Base-by-base conservation (phyloP, 2,888 invertebrate species). In the Meiosimyza platycephala region DNA sequence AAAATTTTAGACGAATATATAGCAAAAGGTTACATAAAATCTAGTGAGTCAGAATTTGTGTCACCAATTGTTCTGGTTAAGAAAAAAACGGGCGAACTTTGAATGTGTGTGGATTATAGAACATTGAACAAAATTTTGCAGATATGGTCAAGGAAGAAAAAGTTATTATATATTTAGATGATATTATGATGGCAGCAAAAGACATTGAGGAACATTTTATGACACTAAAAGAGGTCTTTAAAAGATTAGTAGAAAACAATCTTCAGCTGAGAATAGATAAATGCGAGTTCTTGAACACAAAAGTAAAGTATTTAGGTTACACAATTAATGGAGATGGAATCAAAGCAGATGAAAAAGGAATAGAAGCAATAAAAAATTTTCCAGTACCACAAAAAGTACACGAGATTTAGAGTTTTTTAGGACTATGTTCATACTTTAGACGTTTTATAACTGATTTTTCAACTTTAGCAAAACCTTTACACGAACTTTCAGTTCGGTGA, bases 81-180 rank as follows among this genome's bases (percentile, higher is more conserved):
- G 13, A 70, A 74, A 57, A 72, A 9, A 33, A 33, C 28, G 12
- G 48, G 12, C 62, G 71, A 12, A 51, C 48, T 47, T 50, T 50
- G 15, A 71, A 60, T 71, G 22, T 65, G 73, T 55, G 67, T 67
- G n/a, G 70, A 75, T 51, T 75, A 47, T 33, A 62, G 62, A 75
- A 75, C 13, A 48, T n/a, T n/a, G n/a, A n/a, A n/a, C 70, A 63
- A 33, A 54, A 72, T 47, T 75, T 76, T 62, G 22, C 57, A 18
- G 73, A 75, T 16, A 66, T 75, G 33, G 68, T 73, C 9, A 40
- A 15, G 3, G 55, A 48, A 13, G 72, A 69, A 7, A 72, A 76
- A 50, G 65, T 79, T 11, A 18, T 72, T 11, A 74, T 79, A 48
- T 81, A 80, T 74, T 72, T 80, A 63, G 80, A 80, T 62, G 80